phyloP scores from a whole-genome alignment of 1,140 invertebrate species.

The Drosophila miranda region DNA sequence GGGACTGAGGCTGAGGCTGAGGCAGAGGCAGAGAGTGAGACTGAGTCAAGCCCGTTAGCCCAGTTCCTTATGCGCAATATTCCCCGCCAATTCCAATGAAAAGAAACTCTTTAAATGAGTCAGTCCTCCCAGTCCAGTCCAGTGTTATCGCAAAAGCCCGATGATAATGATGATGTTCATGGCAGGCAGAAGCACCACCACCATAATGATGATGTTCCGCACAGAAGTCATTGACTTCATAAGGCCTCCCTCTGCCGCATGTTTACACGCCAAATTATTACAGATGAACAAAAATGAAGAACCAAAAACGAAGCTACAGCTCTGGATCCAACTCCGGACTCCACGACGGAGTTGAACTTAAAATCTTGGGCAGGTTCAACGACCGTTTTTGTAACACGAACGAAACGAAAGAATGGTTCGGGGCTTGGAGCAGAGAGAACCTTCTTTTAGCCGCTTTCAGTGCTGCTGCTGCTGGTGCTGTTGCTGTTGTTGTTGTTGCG shows the following conservation, averaged over 20 bases:
- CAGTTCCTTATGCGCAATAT: slow-evolving; percentile 65
- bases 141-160: slow-evolving; percentile 32
- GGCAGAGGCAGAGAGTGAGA: background rate
- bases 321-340: slow-evolving; percentile 4
- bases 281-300: slow-evolving; percentile 72
- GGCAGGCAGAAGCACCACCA: no score
- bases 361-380: slow-evolving; percentile 59
- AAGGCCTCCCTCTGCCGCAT: slow-evolving; percentile 35
- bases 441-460: slow-evolving; percentile 28
- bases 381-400: slow-evolving; percentile 76
- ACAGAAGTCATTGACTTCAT: slow-evolving; percentile 75
- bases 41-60: slow-evolving; percentile 67
- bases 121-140: slow-evolving; percentile 6
- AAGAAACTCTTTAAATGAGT: slow-evolving; percentile 67
- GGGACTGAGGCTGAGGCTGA: slow-evolving; percentile 12
- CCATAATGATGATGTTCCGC: background rate
- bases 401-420: slow-evolving; percentile 42
- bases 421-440: slow-evolving; percentile 24
- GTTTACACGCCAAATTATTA: slow-evolving; percentile 80
- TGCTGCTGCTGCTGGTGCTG: slow-evolving; percentile 16
- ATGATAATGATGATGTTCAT: slow-evolving; percentile 44
- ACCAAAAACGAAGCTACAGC: slow-evolving; percentile 7
- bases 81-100: slow-evolving; percentile 68
- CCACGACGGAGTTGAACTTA: slow-evolving; percentile 28
- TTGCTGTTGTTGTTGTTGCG: slow-evolving; percentile 44